Base-by-base conservation (phyloP, 1,140 invertebrate species). In the Drosophila willistoni region DNA sequence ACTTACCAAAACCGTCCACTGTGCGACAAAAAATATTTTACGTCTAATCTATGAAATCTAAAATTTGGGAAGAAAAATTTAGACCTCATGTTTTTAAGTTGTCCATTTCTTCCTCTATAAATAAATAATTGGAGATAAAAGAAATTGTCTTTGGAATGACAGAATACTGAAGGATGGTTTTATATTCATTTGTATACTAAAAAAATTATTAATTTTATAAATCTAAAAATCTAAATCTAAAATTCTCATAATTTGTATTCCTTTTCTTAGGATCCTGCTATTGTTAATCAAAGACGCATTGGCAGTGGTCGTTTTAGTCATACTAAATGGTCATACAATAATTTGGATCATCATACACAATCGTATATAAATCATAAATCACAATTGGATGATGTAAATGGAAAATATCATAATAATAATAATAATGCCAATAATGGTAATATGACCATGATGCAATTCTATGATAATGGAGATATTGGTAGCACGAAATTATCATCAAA, bases 261-360 rank as follows among this genome's bases (percentile, higher is more conserved):
- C 7, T 42, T 14, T 42, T 14, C 1, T 25, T 3, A 87, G 84
- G 84, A 87, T 84, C 80, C 84, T 12, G 84, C 86, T 1, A 91
- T 91, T 69, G 87, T 90, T 13, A 91, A 91, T 79, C 86, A 91
- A 61, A 76, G 90, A 44, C 90, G 90, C n/a, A 91, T 91, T 51
- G 90, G 90, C 9, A 91, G 90, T 54, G 90, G 90, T 22, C 90
- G 90, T 19, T 51, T 91, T 2, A 79, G 72, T 6, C 87, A 90
- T 54, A 70, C 73, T 1, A 91, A 90, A 73, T 91, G 81, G 83
- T 60, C 84, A 6, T 84, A 69, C 25, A 74, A 72, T 29, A 76
- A 69, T 22, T 68, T 55, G 9, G 82, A 87, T 25, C 84, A 74
- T 10, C 56, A 72, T 3, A 10, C 22, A n/a, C 39, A 68, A 13